A percentile compares a stretch with the other conserved stretches of the same genome.
Evolutionary conservation across 1,140 invertebrate species (phyloP).

Genomic region (Eupeodes corollae): DNA sequence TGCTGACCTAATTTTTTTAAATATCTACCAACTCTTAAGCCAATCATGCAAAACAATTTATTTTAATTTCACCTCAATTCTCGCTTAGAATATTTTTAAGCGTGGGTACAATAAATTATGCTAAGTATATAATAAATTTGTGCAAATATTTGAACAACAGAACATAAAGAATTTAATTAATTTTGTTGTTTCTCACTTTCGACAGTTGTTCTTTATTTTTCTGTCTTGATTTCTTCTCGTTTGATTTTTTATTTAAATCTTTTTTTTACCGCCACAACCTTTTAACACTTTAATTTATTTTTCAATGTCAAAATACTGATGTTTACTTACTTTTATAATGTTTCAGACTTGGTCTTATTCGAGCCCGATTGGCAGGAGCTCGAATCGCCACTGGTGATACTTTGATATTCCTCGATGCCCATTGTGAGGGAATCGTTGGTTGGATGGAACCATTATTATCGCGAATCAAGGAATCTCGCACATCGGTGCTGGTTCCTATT

Average conservation of each 20-base stretch:
- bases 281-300: no score
- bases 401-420: slow-evolving; percentile 89
- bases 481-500: slow-evolving; percentile 76
- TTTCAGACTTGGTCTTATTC: slow-evolving; percentile 63
- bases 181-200: slow-evolving; percentile 13
- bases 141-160: no score
- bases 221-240: slow-evolving; percentile 8
- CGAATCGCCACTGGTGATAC: slow-evolving; percentile 66
- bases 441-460: slow-evolving; percentile 82
- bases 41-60: no score
- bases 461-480: slow-evolving; percentile 66
- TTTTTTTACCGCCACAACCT: no score
- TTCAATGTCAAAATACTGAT: no score
- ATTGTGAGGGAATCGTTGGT: slow-evolving; percentile 74
- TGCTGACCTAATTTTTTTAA: no score
- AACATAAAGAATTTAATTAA: no score
- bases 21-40: no score
- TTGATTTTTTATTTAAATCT: slow-evolving; percentile 4
- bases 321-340: background rate
- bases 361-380: slow-evolving; percentile 72
- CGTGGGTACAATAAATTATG: no score
- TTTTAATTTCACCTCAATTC: no score
- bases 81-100: no score
- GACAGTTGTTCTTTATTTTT: slow-evolving; percentile 27
- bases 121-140: no score